A percentile compares a stretch with the other conserved stretches of the same genome.
These are phyloP conservation scores for Dipodomys merriami DNA, from an alignment of 2,113 vertebrate species.

Conservation along the genomic window DNA sequence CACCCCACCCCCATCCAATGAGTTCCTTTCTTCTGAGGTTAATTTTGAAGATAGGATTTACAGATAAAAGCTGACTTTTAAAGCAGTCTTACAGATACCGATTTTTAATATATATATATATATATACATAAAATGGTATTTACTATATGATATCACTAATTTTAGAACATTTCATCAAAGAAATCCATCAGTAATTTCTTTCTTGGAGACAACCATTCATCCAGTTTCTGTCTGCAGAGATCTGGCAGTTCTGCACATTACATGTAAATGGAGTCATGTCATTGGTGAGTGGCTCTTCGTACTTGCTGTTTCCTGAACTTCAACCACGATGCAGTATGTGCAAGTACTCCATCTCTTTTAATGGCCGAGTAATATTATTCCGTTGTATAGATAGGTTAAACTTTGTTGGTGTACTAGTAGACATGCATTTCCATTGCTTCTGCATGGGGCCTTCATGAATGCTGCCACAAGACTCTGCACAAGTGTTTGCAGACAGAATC, in stretches of 20 bases:
- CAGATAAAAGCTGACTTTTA: neutral
- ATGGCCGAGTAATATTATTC: neutral
- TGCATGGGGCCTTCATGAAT: neutral
- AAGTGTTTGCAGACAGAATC: neutral
- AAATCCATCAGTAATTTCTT: neutral
- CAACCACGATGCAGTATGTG: no score
- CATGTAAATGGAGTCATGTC: neutral
- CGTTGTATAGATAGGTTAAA: neutral
- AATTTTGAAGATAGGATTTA: conserved; percentile 27
- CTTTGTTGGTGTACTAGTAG: neutral
- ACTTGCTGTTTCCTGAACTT: neutral
- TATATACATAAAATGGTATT: neutral
- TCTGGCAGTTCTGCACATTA: neutral
- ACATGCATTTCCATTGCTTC: neutral
- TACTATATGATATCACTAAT: neutral
- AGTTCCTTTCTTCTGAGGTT: conserved; percentile 12
- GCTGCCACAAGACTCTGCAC: neutral
- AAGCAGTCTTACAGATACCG: neutral
- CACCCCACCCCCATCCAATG: no score
- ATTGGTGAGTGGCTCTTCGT: neutral
- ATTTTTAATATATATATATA: neutral
- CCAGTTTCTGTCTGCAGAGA: neutral
- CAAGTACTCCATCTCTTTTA: neutral
- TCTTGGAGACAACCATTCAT: neutral
- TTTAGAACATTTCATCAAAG: neutral